These are phyloP conservation scores for Emmelina monodactyla DNA, from an alignment of 2,888 invertebrate species.

Conservation along the genomic window DNA sequence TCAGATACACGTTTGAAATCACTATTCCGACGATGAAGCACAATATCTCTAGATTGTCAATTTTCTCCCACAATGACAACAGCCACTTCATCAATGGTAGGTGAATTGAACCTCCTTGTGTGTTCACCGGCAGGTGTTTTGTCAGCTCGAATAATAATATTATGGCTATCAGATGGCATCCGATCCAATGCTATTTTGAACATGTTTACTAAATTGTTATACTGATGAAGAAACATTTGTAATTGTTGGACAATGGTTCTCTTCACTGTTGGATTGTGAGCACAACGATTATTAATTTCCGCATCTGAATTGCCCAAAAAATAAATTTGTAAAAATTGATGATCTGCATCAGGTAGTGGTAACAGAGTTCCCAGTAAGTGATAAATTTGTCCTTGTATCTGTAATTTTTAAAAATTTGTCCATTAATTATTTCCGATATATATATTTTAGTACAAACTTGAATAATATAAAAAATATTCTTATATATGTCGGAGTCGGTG, in stretches of 20 bases:
- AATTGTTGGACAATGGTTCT: slow-evolving; percentile 19
- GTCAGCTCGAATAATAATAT: too few species aligned
- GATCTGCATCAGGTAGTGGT: slow-evolving; percentile 8
- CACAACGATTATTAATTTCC: slow-evolving; percentile 18
- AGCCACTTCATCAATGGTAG: too few species aligned
- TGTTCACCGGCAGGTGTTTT: too few species aligned
- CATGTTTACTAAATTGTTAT: slow-evolving; percentile 18
- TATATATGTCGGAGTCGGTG: too few species aligned
- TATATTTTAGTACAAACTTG: not conserved
- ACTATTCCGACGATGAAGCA: slow-evolving; percentile 21
- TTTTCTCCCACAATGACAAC: too few species aligned
- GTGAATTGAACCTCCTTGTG: too few species aligned
- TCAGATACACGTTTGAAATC: slow-evolving; percentile 20
- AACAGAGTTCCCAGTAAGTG: slow-evolving; percentile 8
- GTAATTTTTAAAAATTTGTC: slow-evolving; percentile 5
- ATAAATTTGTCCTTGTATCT: slow-evolving; percentile 13
- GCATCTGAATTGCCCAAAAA: slow-evolving; percentile 17
- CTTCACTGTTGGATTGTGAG: slow-evolving; percentile 17
- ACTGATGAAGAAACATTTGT: slow-evolving; percentile 18
- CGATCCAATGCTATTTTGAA: slow-evolving; percentile 20
- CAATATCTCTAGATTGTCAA: too few species aligned
- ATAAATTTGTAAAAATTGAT: slow-evolving; percentile 10
- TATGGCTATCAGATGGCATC: slow-evolving; percentile 22
- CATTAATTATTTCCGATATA: slow-evolving; percentile 3
- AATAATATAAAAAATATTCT: not conserved